Evolutionary conservation across 2,113 vertebrate genomes (phyloP).

Genomic region (Leptodactylus fuscus): DNA sequence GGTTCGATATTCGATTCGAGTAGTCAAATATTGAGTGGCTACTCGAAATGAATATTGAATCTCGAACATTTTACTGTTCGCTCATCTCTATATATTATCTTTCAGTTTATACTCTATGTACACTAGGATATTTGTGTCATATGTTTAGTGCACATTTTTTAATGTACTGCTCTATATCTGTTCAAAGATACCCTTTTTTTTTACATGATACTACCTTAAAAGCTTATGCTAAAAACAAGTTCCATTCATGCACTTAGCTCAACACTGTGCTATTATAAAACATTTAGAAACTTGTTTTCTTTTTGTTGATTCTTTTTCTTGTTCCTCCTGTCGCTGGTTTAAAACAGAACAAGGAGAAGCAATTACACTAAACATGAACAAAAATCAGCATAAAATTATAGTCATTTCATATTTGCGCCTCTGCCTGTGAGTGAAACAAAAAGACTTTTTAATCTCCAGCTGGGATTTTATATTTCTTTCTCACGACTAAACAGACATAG

Average conservation of each 20-base stretch:
- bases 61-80: too few species aligned
- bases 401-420: conserved; percentile 2
- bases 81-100: too few species aligned
- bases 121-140: too few species aligned
- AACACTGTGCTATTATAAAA: conserved; percentile 43
- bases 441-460: neutral
- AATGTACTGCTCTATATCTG: neutral
- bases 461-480: neutral
- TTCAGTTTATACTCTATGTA: too few species aligned
- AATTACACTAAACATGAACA: conserved; percentile 51
- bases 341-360: conserved; percentile 55
- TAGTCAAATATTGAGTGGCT: too few species aligned
- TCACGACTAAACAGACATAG: neutral
- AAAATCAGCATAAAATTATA: conserved; percentile 59
- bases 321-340: neutral
- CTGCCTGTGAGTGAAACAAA: conserved; percentile 20
- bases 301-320: conserved; percentile 40
- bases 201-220: too few species aligned
- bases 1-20: too few species aligned
- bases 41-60: too few species aligned
- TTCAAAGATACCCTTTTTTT: neutral
- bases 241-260: conserved; percentile 25
- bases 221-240: neutral
- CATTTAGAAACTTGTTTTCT: conserved; percentile 39
- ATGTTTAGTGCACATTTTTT: neutral